Evolutionary conservation across 2,113 vertebrate species (phyloP), one percentile per base, ranked within the genome.

Genomic region (Gallinago paraguaiae): DNA sequence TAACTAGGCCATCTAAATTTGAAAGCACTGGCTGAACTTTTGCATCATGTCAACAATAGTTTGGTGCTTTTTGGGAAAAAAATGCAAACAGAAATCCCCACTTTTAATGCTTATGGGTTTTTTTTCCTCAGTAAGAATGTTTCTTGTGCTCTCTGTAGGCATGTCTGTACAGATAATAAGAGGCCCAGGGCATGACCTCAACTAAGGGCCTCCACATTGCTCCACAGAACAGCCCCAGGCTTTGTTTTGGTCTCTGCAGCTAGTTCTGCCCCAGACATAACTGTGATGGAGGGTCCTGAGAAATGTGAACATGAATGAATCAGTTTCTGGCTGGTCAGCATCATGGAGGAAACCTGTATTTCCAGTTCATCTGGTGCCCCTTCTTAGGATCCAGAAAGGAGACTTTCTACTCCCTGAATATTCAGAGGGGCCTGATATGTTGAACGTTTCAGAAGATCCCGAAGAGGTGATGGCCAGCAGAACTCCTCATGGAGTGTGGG

Each of bases 401-500:
- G 16, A 10, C 16, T 5, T 1, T 9, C 31, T 10, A 67, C 28
- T 70, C 7, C 20, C 37, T 75, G 24, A 48, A 8, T 48, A 16
- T 45, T 74, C 23, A n/a, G 57, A 68, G 24, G 5, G 22, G 8
- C 18, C 54, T 46, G 19, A 51, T 6, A 35, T 14, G 17, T 24
- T 37, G 56, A 16, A 37, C 30, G 43, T 10, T 14, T 86, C 22
- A 28, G 57, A 71, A 67, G 33, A 41, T 63, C 8, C 12, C 28
- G 41, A 43, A 72, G 41, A 79, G 5, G 15, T 41, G 11, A 23
- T 2, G 6, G 23, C 35, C 17, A 24, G 24, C 5, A 5, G 33
- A 57, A 5, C 10, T 82, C 30, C 15, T 74, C 20, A 20, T 0
- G 0, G 30, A 74, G 6, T 10, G 23, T 20, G 20, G 13, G 46